Evolutionary conservation across 2,888 invertebrate species (phyloP), one percentile per base, ranked within the genome.

Genomic region (Spisula subtruncata): DNA sequence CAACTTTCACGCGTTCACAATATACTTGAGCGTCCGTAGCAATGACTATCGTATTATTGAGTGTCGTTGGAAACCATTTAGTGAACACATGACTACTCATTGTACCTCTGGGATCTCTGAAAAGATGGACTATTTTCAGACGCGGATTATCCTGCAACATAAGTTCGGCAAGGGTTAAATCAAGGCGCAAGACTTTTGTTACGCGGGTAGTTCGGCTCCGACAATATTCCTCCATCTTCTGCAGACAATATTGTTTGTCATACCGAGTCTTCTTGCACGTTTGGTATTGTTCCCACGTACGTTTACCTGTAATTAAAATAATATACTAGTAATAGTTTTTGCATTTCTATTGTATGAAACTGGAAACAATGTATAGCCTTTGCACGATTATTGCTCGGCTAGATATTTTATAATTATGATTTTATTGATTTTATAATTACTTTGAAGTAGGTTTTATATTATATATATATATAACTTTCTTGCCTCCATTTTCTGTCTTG

Each of bases 71-170:
- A 35, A 80, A 80, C 86, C 86, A 86, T 35, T 54, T 56, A 25
- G 86, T 86, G 8, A 80, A 80, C 25, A 80, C 16, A 14, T 80
- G 79, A 18, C 80, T 80, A n/a, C 56, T 86, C n/a, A 86, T 86
- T 25, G 54, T 35, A n/a, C 80, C 86, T n/a, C 86, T 54, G 10
- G 86, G 86, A 41, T 86, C 86, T 41, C 86, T 51, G 46, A 86
- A 56, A 0, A 86, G 81, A 41, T 86, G 81, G 1, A 86, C 79
- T n/a, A 81, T 29, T 81, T 81, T 86, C 35, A 86, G n/a, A 0
- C 14, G 14, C 54, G 80, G 86, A 16, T 41, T 60, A 32, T 41
- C 51, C 41, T 56, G 32, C 8, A 86, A 29, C 16, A 56, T 41
- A 18, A 25, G 16, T 25, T 48, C 54, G 8, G 46, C 51, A 25